These are phyloP conservation scores for Molorchus minor DNA, from an alignment of 2,888 invertebrate genomes.

Conservation along the genomic window DNA sequence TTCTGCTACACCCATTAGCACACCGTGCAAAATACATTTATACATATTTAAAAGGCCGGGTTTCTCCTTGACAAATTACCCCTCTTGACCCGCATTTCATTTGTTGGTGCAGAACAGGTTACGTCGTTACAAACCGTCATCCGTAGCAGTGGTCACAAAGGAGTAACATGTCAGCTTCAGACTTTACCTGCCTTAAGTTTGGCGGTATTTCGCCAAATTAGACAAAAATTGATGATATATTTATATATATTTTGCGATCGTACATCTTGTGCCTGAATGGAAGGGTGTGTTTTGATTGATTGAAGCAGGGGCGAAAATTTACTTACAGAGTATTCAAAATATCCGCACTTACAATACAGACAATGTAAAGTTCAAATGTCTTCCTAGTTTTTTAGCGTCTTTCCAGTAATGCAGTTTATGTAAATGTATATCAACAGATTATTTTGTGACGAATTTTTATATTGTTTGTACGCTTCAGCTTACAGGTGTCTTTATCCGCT, in stretches of 20 bases:
- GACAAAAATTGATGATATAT: constrained; percentile 17
- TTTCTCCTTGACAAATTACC: constrained; percentile 25
- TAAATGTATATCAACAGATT: too few relatives aligned
- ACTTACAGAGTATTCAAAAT: too few relatives aligned
- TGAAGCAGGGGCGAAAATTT: too few relatives aligned
- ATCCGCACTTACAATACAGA: too few relatives aligned
- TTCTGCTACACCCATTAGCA: background rate
- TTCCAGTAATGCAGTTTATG: too few relatives aligned
- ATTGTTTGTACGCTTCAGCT: too few relatives aligned
- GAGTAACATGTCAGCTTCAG: constrained; percentile 18
- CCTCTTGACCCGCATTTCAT: constrained; percentile 27
- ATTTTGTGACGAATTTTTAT: too few relatives aligned
- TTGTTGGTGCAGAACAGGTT: constrained; percentile 10
- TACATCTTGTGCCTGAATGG: constrained; percentile 7
- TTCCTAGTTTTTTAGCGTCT: too few relatives aligned
- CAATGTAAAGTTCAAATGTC: too few relatives aligned
- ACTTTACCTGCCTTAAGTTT: constrained; percentile 8
- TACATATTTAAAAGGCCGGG: constrained; percentile 8
- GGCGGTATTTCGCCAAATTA: constrained; percentile 7
- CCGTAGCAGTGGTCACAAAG: constrained; percentile 22
- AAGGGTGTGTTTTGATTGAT: constrained; percentile 12
- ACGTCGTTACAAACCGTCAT: constrained; percentile 15
- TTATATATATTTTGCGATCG: constrained; percentile 7
- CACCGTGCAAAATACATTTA: background rate
- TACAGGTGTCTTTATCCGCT: too few relatives aligned